Evolutionary conservation across 1,140 invertebrate genomes (phyloP).

Genomic region (Limonius californicus): DNA sequence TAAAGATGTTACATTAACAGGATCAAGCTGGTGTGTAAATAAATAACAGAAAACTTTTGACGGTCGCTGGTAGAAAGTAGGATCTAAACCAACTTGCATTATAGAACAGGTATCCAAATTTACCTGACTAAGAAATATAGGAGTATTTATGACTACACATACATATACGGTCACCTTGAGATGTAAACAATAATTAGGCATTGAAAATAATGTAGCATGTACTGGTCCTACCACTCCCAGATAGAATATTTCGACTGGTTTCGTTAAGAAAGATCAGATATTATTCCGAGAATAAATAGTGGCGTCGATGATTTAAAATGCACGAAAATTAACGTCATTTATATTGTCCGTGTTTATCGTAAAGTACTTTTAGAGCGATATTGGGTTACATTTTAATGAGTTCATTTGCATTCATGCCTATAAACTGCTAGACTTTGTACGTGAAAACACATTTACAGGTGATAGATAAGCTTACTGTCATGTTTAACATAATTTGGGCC

Average conservation of each 20-base stretch:
- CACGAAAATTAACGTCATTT: constrained; percentile 23
- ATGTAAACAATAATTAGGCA: constrained; percentile 39
- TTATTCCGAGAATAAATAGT: constrained; percentile 30
- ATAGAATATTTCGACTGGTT: constrained; percentile 26
- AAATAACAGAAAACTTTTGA: background rate
- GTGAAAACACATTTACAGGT: no score
- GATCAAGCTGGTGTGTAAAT: background rate
- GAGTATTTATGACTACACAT: constrained; percentile 36
- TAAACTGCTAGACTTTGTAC: no score
- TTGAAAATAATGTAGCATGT: constrained; percentile 33
- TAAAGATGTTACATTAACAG: no score
- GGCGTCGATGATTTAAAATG: constrained; percentile 23
- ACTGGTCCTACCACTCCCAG: constrained; percentile 31
- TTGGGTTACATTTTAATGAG: constrained; percentile 1
- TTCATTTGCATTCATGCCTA: background rate
- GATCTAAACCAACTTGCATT: constrained; percentile 12
- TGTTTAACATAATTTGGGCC: no score
- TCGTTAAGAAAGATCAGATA: constrained; percentile 28
- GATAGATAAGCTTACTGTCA: no score
- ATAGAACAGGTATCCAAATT: constrained; percentile 32
- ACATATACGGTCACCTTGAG: constrained; percentile 37
- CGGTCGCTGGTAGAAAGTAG: background rate
- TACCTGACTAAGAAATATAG: constrained; percentile 37
- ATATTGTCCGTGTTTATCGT: constrained; percentile 12
- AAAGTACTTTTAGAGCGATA: background rate